A percentile compares a stretch with the other conserved stretches of the same genome.
phyloP scores from a whole-genome alignment of 2,888 invertebrate genomes.

The Drosophila fulvimacula region DNA sequence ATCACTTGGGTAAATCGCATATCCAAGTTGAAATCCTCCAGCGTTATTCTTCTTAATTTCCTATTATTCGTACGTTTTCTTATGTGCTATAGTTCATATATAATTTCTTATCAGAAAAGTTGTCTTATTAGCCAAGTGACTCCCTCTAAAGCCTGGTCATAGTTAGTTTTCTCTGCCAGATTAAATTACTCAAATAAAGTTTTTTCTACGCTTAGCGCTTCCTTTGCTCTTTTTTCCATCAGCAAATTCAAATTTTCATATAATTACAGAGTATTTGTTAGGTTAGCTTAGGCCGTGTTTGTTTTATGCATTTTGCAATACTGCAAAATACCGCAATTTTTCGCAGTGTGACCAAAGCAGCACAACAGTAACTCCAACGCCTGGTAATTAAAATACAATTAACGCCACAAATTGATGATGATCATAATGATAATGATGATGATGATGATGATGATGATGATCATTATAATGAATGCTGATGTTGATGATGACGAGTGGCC shows the following conservation, averaged over 20 bases:
- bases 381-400: slow-evolving; percentile 72
- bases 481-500: slow-evolving; percentile 46
- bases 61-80: neutral
- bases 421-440: slow-evolving; percentile 15
- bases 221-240: too few species aligned
- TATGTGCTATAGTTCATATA: neutral
- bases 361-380: slow-evolving; percentile 24
- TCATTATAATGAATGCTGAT: slow-evolving; percentile 14
- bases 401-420: slow-evolving; percentile 48
- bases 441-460: slow-evolving; percentile 19
- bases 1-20: too few species aligned
- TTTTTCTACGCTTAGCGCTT: neutral
- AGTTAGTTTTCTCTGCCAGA: too few species aligned
- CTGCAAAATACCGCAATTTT: slow-evolving; percentile 47
- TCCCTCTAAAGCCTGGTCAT: too few species aligned
- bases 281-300: slow-evolving; percentile 2
- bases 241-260: too few species aligned
- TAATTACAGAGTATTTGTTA: slow-evolving; percentile 6
- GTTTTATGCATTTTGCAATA: slow-evolving; percentile 34
- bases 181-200: neutral
- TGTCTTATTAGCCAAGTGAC: too few species aligned
- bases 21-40: too few species aligned
- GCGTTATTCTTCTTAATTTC: too few species aligned
- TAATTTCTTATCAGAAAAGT: neutral
- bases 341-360: slow-evolving; percentile 44